Evolutionary conservation across 2,113 vertebrate species (phyloP), one percentile per base, ranked within the genome.

Genomic region (Notarius lentiginosus): DNA sequence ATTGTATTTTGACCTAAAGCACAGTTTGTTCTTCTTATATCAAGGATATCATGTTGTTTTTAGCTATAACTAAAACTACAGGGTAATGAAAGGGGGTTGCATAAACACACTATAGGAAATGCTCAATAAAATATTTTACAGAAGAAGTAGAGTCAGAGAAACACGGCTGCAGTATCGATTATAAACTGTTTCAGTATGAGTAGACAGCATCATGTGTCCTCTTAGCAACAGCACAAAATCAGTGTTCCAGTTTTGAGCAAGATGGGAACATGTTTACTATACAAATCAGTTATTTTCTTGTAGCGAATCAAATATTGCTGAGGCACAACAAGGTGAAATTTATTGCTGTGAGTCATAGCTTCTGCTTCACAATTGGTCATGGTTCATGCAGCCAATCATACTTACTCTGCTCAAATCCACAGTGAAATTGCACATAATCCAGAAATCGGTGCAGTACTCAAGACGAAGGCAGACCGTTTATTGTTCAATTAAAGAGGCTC

Each of bases 381-480:
- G 70, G 81, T 84, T 27, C 72, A 63, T 79, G 66, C 85, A 86
- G 85, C 79, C 85, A 82, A 60, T 82, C 85, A 61, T 27, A 82
- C 63, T 81, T 86, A 70, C 85, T 86, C 41, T 72, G 14, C 22
- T 76, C 81, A 76, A 83, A 83, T 83, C 86, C 70, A 83, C 68
- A 83, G 86, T 87, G 70, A 83, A 76, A 82, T 86, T 86, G 79
- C 79, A 81, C 70, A 56, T 83, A 83, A 87, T 87, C 81, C 70
- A 77, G 49, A 87, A 82, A 65, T 83, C 80, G 22, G 56, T 65
- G 80, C 47, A 56, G 47, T 65, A 47, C 56, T 76, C 55, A 30
- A 27, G 34, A 66, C 8, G 30, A 70, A 70, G 30, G 65, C 51
- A 86, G 77, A 60, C 85, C 66, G n/a, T 86, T 86, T 81, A 86